Conservation (phyloP, 2,797 vertebrate genomes). For the Distichodus sexfasciatus region DNA sequence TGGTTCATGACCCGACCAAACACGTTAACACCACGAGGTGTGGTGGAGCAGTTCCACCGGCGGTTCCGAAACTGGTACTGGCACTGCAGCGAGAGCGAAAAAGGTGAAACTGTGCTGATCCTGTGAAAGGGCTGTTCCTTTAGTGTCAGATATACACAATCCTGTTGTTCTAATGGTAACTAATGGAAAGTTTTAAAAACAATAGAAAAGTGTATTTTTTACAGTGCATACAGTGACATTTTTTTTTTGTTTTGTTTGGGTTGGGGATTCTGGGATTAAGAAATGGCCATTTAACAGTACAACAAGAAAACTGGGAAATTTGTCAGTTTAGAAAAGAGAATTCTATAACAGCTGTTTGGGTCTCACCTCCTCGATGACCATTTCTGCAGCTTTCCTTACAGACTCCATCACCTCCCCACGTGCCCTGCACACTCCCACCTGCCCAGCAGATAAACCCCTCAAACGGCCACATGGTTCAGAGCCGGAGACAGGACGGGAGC, state of each 20-base stretch:
- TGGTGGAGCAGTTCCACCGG: conserved; percentile 79
- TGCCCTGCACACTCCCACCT: conserved; percentile 69
- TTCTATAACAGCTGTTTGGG: no score
- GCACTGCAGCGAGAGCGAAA: conserved; percentile 59
- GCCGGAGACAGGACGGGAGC: conserved; percentile 68
- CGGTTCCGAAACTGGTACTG: conserved; percentile 78
- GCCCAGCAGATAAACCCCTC: conserved; percentile 74
- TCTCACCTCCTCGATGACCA: conserved; percentile 78
- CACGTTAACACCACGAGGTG: conserved; percentile 76
- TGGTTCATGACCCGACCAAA: conserved; percentile 77
- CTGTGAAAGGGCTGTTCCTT: no score
- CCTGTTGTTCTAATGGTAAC: no score
- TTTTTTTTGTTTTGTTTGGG: no score
- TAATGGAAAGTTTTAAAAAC: no score
- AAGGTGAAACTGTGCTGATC: background rate
- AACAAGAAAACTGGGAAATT: no score
- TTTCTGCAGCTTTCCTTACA: conserved; percentile 69
- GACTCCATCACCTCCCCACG: conserved; percentile 80
- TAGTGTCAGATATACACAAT: no score
- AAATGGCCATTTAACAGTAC: no score
- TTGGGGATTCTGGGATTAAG: no score
- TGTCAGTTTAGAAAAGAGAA: no score
- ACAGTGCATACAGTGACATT: no score
- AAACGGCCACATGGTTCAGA: conserved; percentile 69
- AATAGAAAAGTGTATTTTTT: no score